These are phyloP conservation scores for Pelusios castaneus DNA, from an alignment of 2,113 vertebrate species.

Conservation along the genomic window DNA sequence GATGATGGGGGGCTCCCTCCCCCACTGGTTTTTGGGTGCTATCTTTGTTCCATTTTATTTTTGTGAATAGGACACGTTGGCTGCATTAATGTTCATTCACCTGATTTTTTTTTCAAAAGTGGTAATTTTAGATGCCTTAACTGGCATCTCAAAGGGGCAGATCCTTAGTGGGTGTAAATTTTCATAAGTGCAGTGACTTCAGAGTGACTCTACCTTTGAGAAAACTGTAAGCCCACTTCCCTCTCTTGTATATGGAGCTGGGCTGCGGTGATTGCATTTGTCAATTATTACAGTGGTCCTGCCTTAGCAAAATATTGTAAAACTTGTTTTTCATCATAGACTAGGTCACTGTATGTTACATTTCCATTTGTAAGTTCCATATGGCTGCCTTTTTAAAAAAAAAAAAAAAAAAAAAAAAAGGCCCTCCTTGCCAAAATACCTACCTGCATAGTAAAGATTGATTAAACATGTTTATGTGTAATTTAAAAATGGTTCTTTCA, in stretches of 20 bases:
- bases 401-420: not conserved
- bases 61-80: not conserved
- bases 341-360: not conserved
- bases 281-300: conserved; percentile 20
- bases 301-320: not conserved
- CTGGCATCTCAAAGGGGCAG: not conserved
- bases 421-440: conserved; percentile 52
- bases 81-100: not conserved
- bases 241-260: not conserved
- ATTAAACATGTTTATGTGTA: conserved; percentile 75
- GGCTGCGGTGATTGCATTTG: not conserved
- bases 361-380: conserved; percentile 52
- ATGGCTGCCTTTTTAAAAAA: not conserved
- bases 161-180: not conserved
- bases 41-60: not conserved
- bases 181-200: not conserved
- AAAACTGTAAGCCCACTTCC: conserved; percentile 6
- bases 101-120: not conserved
- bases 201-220: not conserved
- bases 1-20: not conserved
- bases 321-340: conserved; percentile 1
- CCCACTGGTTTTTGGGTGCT: accelerated
- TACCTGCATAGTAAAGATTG: conserved; percentile 68
- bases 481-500: conserved; percentile 76
- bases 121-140: not conserved